A percentile compares a stretch with the other conserved stretches of the same genome.
Conservation (phyloP, 2,888 invertebrate genomes). For the Autographa gamma region DNA sequence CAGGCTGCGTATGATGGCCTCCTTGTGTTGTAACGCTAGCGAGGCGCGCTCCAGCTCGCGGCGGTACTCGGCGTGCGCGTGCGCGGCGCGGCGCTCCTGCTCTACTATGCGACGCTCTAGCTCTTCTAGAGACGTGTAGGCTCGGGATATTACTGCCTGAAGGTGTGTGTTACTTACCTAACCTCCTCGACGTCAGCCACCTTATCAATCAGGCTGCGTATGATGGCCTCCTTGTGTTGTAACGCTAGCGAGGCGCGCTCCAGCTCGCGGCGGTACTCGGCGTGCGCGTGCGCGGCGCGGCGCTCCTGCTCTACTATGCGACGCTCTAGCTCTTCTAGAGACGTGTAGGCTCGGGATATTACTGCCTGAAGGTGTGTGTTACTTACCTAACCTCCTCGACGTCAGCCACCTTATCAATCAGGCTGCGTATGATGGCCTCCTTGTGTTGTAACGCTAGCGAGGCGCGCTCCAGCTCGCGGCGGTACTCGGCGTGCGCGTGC, state of each 20-base stretch:
- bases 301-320: too few relatives aligned
- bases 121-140: slow-evolving; percentile 83
- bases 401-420: slow-evolving; percentile 85
- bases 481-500: slow-evolving; percentile 75
- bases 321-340: slow-evolving; percentile 84
- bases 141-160: slow-evolving; percentile 85
- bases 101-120: slow-evolving; percentile 84
- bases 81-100: too few relatives aligned
- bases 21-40: slow-evolving; percentile 79
- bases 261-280: slow-evolving; percentile 77
- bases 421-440: slow-evolving; percentile 81
- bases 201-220: slow-evolving; percentile 82
- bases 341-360: slow-evolving; percentile 83
- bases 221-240: slow-evolving; percentile 82
- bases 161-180: too few relatives aligned
- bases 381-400: slow-evolving; percentile 74
- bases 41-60: slow-evolving; percentile 79
- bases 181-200: slow-evolving; percentile 82
- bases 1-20: slow-evolving; percentile 81
- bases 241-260: slow-evolving; percentile 76
- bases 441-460: slow-evolving; percentile 78
- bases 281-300: slow-evolving; percentile 75
- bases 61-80: slow-evolving; percentile 76
- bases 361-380: slow-evolving; percentile 83
- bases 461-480: slow-evolving; percentile 78